phyloP scores from a whole-genome alignment of 2,888 invertebrate species.

The Byasa hedistus region DNA sequence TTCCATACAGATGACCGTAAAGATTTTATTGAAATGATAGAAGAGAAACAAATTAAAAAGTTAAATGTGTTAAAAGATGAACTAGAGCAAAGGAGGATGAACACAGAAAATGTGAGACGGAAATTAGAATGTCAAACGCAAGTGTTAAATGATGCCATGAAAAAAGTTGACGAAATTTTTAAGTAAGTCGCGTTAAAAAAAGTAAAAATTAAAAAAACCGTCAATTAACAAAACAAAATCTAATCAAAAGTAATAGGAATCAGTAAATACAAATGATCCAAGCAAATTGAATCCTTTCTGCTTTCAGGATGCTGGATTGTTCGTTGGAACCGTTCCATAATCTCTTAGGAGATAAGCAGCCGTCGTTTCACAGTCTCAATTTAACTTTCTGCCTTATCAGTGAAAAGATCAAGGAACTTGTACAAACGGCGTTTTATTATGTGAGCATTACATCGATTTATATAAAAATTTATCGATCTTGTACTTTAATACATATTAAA shows the following conservation, averaged over 20 bases:
- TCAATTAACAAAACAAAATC: not conserved
- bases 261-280: not conserved
- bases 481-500: too few species aligned
- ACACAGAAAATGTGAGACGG: slow-evolving; percentile 42
- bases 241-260: not conserved
- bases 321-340: slow-evolving; percentile 64
- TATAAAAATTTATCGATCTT: not conserved
- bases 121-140: slow-evolving; percentile 39
- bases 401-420: slow-evolving; percentile 60
- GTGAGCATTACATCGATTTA: slow-evolving; percentile 43
- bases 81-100: slow-evolving; percentile 43
- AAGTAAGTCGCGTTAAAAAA: slow-evolving; percentile 48
- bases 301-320: slow-evolving; percentile 56
- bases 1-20: slow-evolving; percentile 53
- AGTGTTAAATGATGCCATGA: slow-evolving; percentile 45
- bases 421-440: slow-evolving; percentile 56
- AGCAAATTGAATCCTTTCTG: slow-evolving; percentile 20
- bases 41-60: slow-evolving; percentile 38
- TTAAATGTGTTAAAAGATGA: slow-evolving; percentile 39
- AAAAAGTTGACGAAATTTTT: slow-evolving; percentile 57
- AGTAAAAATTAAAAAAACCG: not conserved
- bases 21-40: slow-evolving; percentile 56
- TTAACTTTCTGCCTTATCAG: slow-evolving; percentile 59
- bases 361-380: slow-evolving; percentile 49
- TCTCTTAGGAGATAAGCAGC: slow-evolving; percentile 64